Evolutionary conservation across 2,113 vertebrate species (phyloP).

Genomic region (Electrona antarctica): DNA sequence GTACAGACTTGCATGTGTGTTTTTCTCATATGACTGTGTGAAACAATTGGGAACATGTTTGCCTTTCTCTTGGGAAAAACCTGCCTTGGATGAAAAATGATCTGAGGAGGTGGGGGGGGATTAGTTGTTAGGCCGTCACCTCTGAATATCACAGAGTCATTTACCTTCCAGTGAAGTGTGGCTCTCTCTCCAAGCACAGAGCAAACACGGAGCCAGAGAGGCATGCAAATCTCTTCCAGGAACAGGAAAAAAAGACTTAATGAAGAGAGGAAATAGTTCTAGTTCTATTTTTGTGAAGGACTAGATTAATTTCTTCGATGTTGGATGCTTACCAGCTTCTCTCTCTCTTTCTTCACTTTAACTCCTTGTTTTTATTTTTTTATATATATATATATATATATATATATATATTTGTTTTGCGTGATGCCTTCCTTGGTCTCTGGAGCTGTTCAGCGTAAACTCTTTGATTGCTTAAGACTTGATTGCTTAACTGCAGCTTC

Average conservation of each 20-base stretch:
- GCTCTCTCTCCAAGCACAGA: slow-evolving; percentile 18
- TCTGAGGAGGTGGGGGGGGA: no score
- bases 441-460: no score
- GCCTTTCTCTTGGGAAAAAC: background rate
- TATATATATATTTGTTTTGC: no score
- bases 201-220: slow-evolving; percentile 8
- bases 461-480: no score
- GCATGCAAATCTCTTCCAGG: slow-evolving; percentile 10
- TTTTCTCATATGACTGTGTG: no score
- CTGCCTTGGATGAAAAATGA: background rate
- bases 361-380: background rate
- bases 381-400: background rate
- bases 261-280: slow-evolving; percentile 10
- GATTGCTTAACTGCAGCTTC: background rate
- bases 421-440: background rate
- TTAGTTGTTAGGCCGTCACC: no score
- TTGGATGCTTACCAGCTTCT: background rate
- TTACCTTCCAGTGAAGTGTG: background rate
- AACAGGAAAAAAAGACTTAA: slow-evolving; percentile 16
- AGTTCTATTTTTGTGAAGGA: slow-evolving; percentile 1
- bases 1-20: no score
- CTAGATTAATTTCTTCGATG: background rate
- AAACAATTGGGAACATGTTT: no score
- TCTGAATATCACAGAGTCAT: background rate
- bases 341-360: background rate